Evolutionary conservation across 2,888 invertebrate species (phyloP).

Genomic region (Eremobia ochroleuca): DNA sequence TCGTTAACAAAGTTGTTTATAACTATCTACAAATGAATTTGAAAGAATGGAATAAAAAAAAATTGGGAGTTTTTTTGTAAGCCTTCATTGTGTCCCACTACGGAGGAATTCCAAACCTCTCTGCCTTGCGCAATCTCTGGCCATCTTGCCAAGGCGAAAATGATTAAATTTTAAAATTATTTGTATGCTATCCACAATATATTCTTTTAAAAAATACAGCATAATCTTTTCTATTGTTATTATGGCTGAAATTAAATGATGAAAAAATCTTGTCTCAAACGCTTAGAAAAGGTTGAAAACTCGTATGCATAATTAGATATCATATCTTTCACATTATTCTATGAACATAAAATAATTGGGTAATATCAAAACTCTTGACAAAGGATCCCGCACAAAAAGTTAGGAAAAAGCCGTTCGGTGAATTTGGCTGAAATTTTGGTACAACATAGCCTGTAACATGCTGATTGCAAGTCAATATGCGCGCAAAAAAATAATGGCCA

Average conservation of each 20-base stretch:
- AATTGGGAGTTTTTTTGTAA: neutral
- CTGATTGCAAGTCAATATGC: no score
- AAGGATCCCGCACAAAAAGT: no score
- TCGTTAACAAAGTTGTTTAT: conserved; percentile 19
- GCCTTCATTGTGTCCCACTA: neutral
- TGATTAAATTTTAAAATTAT: neutral
- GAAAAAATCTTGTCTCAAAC: neutral
- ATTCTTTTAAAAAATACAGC: neutral
- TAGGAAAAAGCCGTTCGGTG: no score
- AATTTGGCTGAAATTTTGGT: no score
- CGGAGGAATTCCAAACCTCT: neutral
- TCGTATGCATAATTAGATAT: neutral
- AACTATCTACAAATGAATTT: conserved; percentile 26
- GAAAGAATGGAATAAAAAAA: neutral
- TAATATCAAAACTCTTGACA: neutral
- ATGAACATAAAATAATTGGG: conserved; percentile 16
- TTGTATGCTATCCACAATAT: neutral
- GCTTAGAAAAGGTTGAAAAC: conserved; percentile 9
- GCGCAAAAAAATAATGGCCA: no score
- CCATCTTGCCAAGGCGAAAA: neutral
- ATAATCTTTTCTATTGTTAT: neutral
- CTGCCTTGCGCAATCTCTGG: neutral
- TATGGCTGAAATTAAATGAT: neutral
- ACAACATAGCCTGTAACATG: no score
- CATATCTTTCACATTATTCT: neutral